phyloP scores from a whole-genome alignment of 2,113 vertebrate species.

The Apus apus region DNA sequence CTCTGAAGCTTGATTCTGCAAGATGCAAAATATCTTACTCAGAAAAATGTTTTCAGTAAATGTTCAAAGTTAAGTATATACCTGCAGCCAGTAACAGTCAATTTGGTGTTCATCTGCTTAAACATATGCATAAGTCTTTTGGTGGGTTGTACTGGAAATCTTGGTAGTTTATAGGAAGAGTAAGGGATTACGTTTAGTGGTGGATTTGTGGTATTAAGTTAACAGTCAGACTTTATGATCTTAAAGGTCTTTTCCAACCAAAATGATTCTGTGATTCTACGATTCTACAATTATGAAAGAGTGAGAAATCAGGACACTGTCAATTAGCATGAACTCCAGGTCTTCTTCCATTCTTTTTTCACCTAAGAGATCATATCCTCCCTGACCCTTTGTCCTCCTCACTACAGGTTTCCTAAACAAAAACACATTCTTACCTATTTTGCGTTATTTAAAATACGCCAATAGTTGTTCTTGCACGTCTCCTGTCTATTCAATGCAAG shows the following conservation, averaged over 20 bases:
- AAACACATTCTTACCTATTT: slow-evolving; percentile 34
- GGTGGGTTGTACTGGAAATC: background rate
- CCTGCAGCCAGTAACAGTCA: background rate
- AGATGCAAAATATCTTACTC: background rate
- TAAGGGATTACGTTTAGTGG: background rate
- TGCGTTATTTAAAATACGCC: slow-evolving; percentile 43
- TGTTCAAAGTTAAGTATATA: background rate
- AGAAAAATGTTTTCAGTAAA: background rate
- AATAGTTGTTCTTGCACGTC: slow-evolving; percentile 56
- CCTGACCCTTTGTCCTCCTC: background rate
- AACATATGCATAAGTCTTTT: background rate
- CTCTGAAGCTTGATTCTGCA: background rate
- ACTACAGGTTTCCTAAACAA: background rate
- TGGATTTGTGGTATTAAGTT: too few relatives aligned
- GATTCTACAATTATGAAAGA: background rate
- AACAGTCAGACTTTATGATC: too few relatives aligned
- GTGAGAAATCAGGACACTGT: background rate
- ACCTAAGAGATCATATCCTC: background rate
- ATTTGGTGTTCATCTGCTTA: background rate
- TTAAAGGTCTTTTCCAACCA: too few relatives aligned
- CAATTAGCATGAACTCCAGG: background rate
- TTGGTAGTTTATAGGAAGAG: background rate
- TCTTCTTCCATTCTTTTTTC: background rate
- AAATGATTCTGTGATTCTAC: too few relatives aligned
- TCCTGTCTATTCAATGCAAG: slow-evolving; percentile 74